Evolutionary conservation across 2,797 vertebrate species (phyloP), one percentile per base, ranked within the genome.

Genomic region (Etheostoma nigrum): DNA sequence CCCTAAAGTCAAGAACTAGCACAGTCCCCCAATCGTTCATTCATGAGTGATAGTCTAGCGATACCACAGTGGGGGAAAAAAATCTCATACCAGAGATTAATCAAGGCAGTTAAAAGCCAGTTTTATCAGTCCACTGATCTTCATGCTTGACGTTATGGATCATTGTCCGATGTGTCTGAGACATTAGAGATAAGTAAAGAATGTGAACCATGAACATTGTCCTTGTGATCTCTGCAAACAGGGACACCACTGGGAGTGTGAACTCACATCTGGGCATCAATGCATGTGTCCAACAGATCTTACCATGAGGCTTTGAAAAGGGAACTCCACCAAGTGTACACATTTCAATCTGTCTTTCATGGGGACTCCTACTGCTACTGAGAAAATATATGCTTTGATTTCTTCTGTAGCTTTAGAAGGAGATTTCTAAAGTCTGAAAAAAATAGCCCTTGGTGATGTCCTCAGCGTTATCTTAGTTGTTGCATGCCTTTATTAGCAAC

Each of bases 91-190:
- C 10, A 19, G 67, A 78, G 70, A 86, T 75, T 85, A 85, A 86
- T 90, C 82, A 83, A 72, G 36, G 2, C 80, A 51, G 82, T 89
- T 79, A 77, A 82, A 89, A 86, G 57, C 52, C 75, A 79, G 82
- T 86, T 52, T 65, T 48, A 21, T 45, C 60, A 13, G 71, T 77
- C 58, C 9, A 21, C 65, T 40, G 71, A 76, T 74, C 81, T 18
- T 55, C 65, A 18, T 7, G 44, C 66, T 72, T 83, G 79, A 86
- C 81, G 60, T 74, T 57, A 19, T 72, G 70, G 74, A 79, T 86
- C 64, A 74, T 49, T 45, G 12, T 58, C 72, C 10, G 10, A 40
- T 52, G 12, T 21, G 25, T 25, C 47, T n/a, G 48, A 71, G 60
- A 73, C 61, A 33, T 0, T 68, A 51, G 23, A 62, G 33, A 51